Conservation (phyloP, 1,140 invertebrate species). For the Ericerus pela region DNA sequence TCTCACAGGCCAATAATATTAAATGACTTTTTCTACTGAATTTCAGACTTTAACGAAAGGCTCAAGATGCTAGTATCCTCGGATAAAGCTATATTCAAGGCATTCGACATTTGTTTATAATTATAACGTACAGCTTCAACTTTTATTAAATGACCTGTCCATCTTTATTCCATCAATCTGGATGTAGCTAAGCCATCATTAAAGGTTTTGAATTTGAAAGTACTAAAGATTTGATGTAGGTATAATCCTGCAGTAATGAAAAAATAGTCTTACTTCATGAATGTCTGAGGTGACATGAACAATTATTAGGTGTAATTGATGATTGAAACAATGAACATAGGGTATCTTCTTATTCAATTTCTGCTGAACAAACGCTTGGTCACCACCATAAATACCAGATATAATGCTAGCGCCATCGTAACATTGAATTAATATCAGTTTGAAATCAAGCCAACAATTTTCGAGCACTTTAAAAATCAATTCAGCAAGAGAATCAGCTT, state of each 20-base stretch:
- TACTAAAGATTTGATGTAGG: neutral
- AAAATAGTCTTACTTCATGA: neutral
- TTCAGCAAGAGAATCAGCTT: neutral
- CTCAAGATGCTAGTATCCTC: too few species aligned
- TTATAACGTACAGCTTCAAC: too few species aligned
- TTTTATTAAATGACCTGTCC: neutral
- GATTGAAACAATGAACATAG: too few species aligned
- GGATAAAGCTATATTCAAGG: too few species aligned
- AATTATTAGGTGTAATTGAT: neutral
- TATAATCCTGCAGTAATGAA: neutral
- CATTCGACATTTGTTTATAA: too few species aligned
- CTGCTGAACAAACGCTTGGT: neutral
- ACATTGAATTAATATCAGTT: neutral
- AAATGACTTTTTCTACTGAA: too few species aligned
- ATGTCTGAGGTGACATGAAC: neutral
- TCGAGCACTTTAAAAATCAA: neutral
- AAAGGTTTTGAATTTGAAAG: too few species aligned
- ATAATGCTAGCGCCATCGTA: conserved; percentile 3
- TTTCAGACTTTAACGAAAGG: too few species aligned
- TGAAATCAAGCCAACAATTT: neutral
- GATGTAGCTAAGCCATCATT: too few species aligned
- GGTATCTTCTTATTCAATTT: too few species aligned
- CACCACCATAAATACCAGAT: neutral
- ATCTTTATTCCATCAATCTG: too few species aligned
- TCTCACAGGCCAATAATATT: too few species aligned